These are phyloP conservation scores for Euplagia quadripunctaria DNA, from an alignment of 2,888 invertebrate species.

Conservation along the genomic window DNA sequence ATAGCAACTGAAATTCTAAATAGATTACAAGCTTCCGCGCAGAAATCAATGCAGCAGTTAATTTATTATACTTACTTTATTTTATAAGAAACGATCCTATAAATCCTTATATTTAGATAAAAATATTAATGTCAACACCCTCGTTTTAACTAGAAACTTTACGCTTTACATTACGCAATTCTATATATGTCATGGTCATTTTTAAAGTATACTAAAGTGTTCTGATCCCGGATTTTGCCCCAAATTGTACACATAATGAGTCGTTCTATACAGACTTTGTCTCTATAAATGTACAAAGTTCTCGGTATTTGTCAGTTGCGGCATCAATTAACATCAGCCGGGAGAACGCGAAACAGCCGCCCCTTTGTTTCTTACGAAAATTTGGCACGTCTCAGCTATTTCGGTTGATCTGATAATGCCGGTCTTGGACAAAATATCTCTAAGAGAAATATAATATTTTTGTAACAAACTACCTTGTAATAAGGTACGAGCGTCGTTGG, in stretches of 20 bases:
- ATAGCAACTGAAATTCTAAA: slow-evolving; percentile 31
- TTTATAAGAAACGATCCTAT: slow-evolving; percentile 21
- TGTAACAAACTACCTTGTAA: slow-evolving; percentile 31
- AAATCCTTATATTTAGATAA: slow-evolving; percentile 14
- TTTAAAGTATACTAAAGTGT: slow-evolving; percentile 21
- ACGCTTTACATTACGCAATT: background rate
- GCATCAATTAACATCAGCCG: slow-evolving; percentile 71
- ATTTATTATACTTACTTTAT: slow-evolving; percentile 20
- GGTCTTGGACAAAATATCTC: slow-evolving; percentile 42
- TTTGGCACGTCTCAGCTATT: slow-evolving; percentile 78
- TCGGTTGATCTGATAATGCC: slow-evolving; percentile 68
- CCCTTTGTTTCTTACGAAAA: slow-evolving; percentile 73
- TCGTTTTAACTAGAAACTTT: background rate
- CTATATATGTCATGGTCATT: slow-evolving; percentile 14
- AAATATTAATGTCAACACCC: background rate
- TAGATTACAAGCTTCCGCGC: slow-evolving; percentile 22
- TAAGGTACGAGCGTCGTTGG: slow-evolving; percentile 14
- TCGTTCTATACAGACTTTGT: slow-evolving; percentile 51
- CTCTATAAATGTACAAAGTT: slow-evolving; percentile 54
- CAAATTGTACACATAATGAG: slow-evolving; percentile 28
- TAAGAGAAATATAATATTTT: slow-evolving; percentile 33
- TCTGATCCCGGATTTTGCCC: background rate
- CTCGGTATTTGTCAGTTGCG: slow-evolving; percentile 64
- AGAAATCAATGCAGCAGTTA: slow-evolving; percentile 32
- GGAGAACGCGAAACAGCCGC: slow-evolving; percentile 64